phyloP scores from a whole-genome alignment of 2,888 invertebrate genomes.

The Ophraella communa region DNA sequence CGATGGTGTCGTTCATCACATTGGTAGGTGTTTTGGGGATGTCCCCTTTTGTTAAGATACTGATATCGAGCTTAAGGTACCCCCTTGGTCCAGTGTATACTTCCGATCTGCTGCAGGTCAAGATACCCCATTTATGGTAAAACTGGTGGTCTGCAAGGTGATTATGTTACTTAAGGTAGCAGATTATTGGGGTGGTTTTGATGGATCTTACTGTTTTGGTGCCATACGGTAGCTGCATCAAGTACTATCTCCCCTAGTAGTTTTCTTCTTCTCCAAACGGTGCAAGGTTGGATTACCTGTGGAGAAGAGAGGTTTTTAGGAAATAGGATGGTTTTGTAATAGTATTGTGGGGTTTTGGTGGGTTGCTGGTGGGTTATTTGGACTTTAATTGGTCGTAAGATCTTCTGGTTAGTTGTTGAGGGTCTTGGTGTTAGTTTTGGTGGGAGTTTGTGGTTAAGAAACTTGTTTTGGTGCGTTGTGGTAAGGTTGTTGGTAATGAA shows the following conservation, averaged over 20 bases:
- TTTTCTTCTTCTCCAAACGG: constrained; percentile 59
- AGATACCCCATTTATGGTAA: constrained; percentile 85
- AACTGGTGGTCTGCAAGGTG: constrained; percentile 77
- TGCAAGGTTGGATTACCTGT: constrained; percentile 54
- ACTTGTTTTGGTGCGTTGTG: too few relatives aligned
- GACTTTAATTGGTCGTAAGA: too few relatives aligned
- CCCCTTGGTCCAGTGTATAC: constrained; percentile 67
- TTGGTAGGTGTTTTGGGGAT: constrained; percentile 65
- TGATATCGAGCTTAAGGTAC: constrained; percentile 82
- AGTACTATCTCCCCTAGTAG: constrained; percentile 68
- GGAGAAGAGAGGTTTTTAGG: too few relatives aligned
- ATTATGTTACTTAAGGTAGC: too few relatives aligned
- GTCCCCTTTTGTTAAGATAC: constrained; percentile 75
- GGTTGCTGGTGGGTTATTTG: too few relatives aligned
- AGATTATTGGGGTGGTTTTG: too few relatives aligned
- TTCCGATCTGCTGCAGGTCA: constrained; percentile 67
- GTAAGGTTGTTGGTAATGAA: too few relatives aligned
- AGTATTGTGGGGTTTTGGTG: too few relatives aligned
- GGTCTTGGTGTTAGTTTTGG: too few relatives aligned
- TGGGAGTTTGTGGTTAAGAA: too few relatives aligned
- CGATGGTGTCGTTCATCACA: constrained; percentile 71
- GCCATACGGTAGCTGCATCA: constrained; percentile 75
- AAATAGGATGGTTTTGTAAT: too few relatives aligned
- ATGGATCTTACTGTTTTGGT: constrained; percentile 65
- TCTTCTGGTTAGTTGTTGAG: too few relatives aligned